Evolutionary conservation across 2,797 vertebrate genomes (phyloP), one percentile per base, ranked within the genome.

Genomic region (Ispidina picta): DNA sequence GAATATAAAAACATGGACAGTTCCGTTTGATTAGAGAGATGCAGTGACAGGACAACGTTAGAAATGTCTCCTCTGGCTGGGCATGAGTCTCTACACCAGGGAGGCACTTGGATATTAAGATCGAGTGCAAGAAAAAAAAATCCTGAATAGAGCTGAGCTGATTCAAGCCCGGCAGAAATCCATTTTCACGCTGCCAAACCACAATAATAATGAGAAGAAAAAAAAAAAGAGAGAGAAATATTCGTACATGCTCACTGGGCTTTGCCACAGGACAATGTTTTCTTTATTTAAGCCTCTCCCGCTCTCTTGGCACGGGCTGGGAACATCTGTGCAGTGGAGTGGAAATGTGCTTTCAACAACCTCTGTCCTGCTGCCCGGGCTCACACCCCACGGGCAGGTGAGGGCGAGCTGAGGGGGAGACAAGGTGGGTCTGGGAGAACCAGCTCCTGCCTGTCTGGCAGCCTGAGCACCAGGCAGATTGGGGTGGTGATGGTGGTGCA

Each of bases 21-120:
- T 8, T 62, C 12, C n/a, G 43, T 31, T 70, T 74, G 76, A 35
- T 73, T 12, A 73, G 86, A 39, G 88, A 65, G 52, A 12, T 2
- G 11, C 1, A 0, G 39, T 10, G 60, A 73, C 48, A 51, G 48
- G 48, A 26, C 2, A 1, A 76, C 2, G 0, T 46, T 25, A 41
- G 74, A 37, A 77, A 72, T 1, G 1, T 43, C 64, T 64, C 37
- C 58, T 31, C 25, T 59, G 58, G 16, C 52, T 44, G 64, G 25
- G 21, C 52, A 63, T 3, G 58, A 81, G 39, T 4, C 58, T 59
- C 41, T 44, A 3, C 23, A 4, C 18, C 69, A 49, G 62, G 37
- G 49, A 71, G 6, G 18, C 59, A 13, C 55, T 58, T 31, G 74
- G 63, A 23, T 69, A 28, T 71, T 15, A 6, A 59, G 63, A 64